A percentile compares a stretch with the other conserved stretches of the same genome.
These are phyloP conservation scores for Drosophila prostipennis DNA, from an alignment of 2,888 invertebrate species.

Conservation along the genomic window DNA sequence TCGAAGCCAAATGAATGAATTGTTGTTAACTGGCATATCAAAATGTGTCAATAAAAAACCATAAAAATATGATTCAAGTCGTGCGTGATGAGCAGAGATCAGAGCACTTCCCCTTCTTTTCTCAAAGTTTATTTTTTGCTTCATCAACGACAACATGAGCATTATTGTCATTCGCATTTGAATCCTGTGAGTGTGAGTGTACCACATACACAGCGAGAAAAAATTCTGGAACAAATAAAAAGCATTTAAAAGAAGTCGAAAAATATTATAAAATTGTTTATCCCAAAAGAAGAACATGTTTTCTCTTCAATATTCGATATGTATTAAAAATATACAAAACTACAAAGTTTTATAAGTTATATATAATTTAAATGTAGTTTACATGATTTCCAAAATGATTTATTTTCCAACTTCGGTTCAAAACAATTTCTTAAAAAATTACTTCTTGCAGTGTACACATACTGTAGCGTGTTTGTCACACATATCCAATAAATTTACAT, in stretches of 20 bases:
- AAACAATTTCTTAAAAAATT: too few species aligned
- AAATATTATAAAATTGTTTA: too few species aligned
- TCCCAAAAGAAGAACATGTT: too few species aligned
- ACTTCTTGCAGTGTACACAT: slow-evolving; percentile 15
- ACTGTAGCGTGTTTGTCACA: slow-evolving; percentile 68
- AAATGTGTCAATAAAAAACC: slow-evolving; percentile 69
- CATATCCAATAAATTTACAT: slow-evolving; percentile 79
- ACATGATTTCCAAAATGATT: not conserved
- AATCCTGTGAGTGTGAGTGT: slow-evolving; percentile 9
- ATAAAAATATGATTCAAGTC: slow-evolving; percentile 69
- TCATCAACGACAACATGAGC: slow-evolving; percentile 56
- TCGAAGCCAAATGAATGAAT: slow-evolving; percentile 49
- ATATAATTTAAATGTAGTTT: too few species aligned
- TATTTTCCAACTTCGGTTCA: not conserved
- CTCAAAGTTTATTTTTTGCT: slow-evolving; percentile 22
- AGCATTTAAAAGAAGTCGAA: too few species aligned
- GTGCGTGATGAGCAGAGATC: slow-evolving; percentile 58
- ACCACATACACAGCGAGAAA: too few species aligned
- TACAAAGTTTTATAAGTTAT: too few species aligned
- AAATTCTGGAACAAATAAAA: too few species aligned
- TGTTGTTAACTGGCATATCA: slow-evolving; percentile 60
- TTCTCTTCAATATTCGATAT: too few species aligned
- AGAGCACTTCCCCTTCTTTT: slow-evolving; percentile 11
- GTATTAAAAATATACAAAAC: too few species aligned
- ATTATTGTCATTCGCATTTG: slow-evolving; percentile 64